These are phyloP conservation scores for Elymnias hypermnestra DNA, from an alignment of 1,140 invertebrate species.

Conservation along the genomic window DNA sequence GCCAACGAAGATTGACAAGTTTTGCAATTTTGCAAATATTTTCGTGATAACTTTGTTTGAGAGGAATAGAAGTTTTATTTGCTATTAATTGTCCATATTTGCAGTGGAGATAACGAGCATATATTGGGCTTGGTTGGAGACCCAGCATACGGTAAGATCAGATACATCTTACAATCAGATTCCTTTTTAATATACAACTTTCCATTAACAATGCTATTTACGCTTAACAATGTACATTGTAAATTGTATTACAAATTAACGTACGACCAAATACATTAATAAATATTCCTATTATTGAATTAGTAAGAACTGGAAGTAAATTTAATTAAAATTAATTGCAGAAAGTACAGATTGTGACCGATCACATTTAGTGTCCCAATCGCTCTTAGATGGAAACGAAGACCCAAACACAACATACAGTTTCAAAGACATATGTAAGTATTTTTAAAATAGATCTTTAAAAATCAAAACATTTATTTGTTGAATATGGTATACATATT, in stretches of 20 bases:
- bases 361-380: conserved; percentile 47
- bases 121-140: conserved; percentile 67
- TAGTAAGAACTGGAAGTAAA: conserved; percentile 30
- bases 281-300: conserved; percentile 6
- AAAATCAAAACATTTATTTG: too few relatives aligned
- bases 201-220: too few relatives aligned
- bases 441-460: too few relatives aligned
- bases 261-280: too few relatives aligned
- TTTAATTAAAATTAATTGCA: conserved; percentile 59
- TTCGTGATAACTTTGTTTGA: conserved; percentile 28
- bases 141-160: conserved; percentile 62
- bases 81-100: conserved; percentile 26
- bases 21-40: conserved; percentile 53
- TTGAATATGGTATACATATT: too few relatives aligned
- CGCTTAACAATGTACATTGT: too few relatives aligned
- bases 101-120: conserved; percentile 67
- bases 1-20: conserved; percentile 51
- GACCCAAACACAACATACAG: conserved; percentile 43
- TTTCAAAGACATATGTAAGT: conserved; percentile 61
- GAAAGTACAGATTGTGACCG: conserved; percentile 43
- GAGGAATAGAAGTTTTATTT: conserved; percentile 25
- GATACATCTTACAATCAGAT: too few relatives aligned
- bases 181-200: too few relatives aligned
- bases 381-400: conserved; percentile 46
- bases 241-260: too few relatives aligned